A percentile compares a stretch with the other conserved stretches of the same genome.
Conservation (phyloP, 2,113 vertebrate genomes). For the Corapipo altera region DNA sequence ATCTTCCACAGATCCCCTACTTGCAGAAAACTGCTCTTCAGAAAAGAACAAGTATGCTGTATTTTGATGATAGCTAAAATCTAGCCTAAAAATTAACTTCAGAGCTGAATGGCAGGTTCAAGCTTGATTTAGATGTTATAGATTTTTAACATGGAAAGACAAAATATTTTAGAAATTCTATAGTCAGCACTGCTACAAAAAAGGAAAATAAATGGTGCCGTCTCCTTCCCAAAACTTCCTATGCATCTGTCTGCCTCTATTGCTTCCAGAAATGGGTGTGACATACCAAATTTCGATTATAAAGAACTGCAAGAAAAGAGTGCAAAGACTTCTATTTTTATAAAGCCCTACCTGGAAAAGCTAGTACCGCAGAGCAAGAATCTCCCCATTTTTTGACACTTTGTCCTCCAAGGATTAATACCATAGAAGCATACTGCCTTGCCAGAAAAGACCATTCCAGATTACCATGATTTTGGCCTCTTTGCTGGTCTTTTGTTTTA, state of each 20-base stretch:
- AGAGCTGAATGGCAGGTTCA: not conserved
- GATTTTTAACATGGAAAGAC: not conserved
- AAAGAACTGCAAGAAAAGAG: not conserved
- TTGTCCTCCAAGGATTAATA: not conserved
- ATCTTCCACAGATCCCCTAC: not conserved
- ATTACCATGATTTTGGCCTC: not conserved
- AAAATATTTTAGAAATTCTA: not conserved
- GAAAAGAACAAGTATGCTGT: not conserved
- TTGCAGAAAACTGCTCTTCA: not conserved
- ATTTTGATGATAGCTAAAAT: not conserved
- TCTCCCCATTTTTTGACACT: not conserved
- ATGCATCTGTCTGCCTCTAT: not conserved
- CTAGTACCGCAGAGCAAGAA: not conserved
- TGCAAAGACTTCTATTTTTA: not conserved
- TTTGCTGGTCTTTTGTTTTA: not conserved
- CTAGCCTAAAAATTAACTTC: not conserved
- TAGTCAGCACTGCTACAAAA: not conserved
- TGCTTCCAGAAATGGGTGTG: not conserved
- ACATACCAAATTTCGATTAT: not conserved
- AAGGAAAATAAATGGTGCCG: not conserved
- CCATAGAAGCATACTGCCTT: not conserved
- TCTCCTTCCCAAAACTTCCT: not conserved
- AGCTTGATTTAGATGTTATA: not conserved
- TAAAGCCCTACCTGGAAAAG: constrained; percentile 16
- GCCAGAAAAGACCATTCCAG: not conserved